phyloP scores from a whole-genome alignment of 1,140 invertebrate species.

The Teleogryllus occipitalis region DNA sequence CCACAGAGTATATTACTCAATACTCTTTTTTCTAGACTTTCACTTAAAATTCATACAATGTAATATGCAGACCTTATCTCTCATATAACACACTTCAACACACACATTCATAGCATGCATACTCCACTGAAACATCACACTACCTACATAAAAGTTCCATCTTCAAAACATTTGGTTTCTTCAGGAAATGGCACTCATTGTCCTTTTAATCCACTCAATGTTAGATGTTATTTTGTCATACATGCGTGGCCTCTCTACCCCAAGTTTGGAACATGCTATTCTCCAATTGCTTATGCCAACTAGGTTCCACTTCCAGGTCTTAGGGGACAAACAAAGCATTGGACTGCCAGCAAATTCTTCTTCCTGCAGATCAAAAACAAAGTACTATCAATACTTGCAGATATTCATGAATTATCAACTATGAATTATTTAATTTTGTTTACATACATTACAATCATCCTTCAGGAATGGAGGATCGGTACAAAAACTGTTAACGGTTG shows the following conservation, averaged over 20 bases:
- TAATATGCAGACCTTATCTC: too few species aligned
- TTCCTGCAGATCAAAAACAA: slow-evolving; percentile 45
- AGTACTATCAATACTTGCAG: not conserved
- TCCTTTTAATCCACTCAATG: slow-evolving; percentile 69
- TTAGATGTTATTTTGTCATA: slow-evolving; percentile 74
- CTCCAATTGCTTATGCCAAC: slow-evolving; percentile 70
- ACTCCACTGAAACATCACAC: not conserved
- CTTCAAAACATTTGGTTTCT: not conserved
- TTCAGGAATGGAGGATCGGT: slow-evolving; percentile 49
- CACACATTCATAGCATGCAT: too few species aligned
- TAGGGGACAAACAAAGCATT: slow-evolving; percentile 57
- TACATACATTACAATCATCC: slow-evolving; percentile 14
- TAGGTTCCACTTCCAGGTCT: slow-evolving; percentile 58
- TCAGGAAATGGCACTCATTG: slow-evolving; percentile 36
- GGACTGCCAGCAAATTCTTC: slow-evolving; percentile 80
- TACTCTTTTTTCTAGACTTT: too few species aligned
- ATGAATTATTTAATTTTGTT: not conserved
- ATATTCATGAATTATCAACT: not conserved
- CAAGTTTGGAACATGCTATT: slow-evolving; percentile 63
- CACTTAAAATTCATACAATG: too few species aligned
- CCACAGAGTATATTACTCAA: too few species aligned
- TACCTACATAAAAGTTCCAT: not conserved
- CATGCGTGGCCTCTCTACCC: slow-evolving; percentile 64
- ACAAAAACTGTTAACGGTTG: slow-evolving; percentile 69
- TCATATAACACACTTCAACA: too few species aligned